Conservation (phyloP, 1,140 invertebrate species). For the Campoletis sonorensis region DNA sequence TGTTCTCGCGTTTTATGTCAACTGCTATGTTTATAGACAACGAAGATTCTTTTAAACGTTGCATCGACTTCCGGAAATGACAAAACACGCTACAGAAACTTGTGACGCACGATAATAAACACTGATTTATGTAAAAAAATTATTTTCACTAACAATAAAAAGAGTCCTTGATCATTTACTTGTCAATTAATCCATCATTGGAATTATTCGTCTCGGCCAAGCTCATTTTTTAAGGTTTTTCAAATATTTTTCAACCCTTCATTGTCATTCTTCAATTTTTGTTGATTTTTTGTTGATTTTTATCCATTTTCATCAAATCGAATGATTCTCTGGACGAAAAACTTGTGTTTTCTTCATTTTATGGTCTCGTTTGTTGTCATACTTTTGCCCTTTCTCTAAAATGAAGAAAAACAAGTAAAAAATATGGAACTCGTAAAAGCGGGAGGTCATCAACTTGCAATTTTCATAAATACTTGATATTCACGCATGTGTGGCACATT, state of each 20-base stretch:
- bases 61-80: constrained; percentile 17
- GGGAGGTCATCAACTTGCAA: neutral
- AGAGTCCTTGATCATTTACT: too few species aligned
- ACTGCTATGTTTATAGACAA: neutral
- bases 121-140: neutral
- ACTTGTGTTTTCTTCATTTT: neutral
- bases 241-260: neutral
- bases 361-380: neutral
- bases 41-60: neutral
- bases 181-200: too few species aligned
- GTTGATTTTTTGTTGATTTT: too few species aligned
- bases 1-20: neutral
- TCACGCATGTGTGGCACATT: neutral
- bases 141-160: neutral
- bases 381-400: neutral
- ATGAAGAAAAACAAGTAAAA: too few species aligned
- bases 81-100: neutral
- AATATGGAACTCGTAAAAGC: too few species aligned
- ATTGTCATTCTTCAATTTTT: neutral
- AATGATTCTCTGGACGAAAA: too few species aligned
- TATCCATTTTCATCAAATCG: too few species aligned
- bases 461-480: constrained; percentile 3
- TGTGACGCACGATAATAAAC: neutral
- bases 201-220: too few species aligned
- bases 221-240: too few species aligned